Percentiles rank a stretch among this genome's conserved stretches.
phyloP scores from a whole-genome alignment of 2,113 vertebrate species.

The Ptilorrhoa leucosticta region DNA sequence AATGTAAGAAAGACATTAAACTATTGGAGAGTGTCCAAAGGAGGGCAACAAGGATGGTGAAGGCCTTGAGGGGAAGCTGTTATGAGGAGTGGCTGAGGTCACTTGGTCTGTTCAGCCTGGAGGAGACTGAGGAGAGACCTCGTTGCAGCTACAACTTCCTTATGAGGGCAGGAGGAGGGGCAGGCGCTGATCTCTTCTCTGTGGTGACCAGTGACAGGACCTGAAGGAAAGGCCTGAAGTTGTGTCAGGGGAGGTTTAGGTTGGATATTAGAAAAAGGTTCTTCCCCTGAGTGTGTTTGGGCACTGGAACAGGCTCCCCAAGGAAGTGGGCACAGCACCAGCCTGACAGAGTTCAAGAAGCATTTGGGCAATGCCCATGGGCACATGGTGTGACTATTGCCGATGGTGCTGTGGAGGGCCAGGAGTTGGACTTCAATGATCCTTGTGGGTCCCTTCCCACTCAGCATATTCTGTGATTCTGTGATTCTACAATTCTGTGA shows the following conservation, averaged over 20 bases:
- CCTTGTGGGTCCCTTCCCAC: neutral
- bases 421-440: neutral
- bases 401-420: neutral
- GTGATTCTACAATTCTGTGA: neutral
- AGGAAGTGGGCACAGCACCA: neutral
- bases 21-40: neutral
- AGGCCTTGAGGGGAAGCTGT: neutral
- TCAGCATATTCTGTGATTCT: neutral
- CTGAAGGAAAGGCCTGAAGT: neutral
- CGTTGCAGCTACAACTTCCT: neutral
- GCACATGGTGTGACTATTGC: neutral
- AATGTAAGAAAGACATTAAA: neutral
- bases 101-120: neutral
- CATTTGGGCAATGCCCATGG: neutral
- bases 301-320: neutral
- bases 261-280: neutral
- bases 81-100: neutral
- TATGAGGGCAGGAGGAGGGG: rapidly evolving
- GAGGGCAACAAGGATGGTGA: neutral
- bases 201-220: too few species aligned
- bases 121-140: neutral
- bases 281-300: rapidly evolving
- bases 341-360: neutral
- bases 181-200: neutral
- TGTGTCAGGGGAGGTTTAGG: neutral